Evolutionary conservation across 2,113 vertebrate species (phyloP), one percentile per base, ranked within the genome.

Genomic region (Neogobius melanostomus): DNA sequence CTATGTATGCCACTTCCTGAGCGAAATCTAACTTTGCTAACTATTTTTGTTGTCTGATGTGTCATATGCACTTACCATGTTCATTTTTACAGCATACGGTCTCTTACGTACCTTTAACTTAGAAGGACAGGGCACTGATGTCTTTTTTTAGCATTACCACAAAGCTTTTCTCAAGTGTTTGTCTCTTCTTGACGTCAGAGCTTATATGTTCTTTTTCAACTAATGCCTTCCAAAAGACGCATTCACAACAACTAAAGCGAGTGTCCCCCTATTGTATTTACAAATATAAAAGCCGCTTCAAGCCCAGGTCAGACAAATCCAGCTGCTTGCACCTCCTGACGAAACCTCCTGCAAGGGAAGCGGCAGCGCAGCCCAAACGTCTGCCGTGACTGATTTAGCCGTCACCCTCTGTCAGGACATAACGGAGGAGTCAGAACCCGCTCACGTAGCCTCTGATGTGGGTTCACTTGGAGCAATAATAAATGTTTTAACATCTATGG

Each of bases 401-500:
- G 36, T 81, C 82, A 80, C 76, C 64, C 64, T 21, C 66, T 79
- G 81, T 77, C 82, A 73, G 74, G 80, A 79, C 83, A 60, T 76
- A 77, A 72, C 69, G 70, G 74, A 80, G 72, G 56, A 80, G 81
- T 82, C 77, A 56, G 68, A 68, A 71, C 57, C 59, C 69, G 73
- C 79, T 77, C 82, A 85, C 71, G 66, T 72, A 60, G 85, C 77
- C 78, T 84, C 78, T 64, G 66, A 82, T 71, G 82, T 81, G 75
- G 76, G 73, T 74, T 79, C 71, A 76, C 61, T 5, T 75, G 11
- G 71, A 66, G 10, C 68, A 73, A 78, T 90, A 81, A 88, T 90
- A 82, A 85, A 90, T 87, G 80, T 86, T 87, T 89, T 79, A 87
- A 80, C 81, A 71, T 65, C 14, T n/a, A 46, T 43, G 17, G 52